Base-by-base conservation (phyloP, 92 coral and sea anemone species). In the Hydrozoanthus gracilis region DNA sequence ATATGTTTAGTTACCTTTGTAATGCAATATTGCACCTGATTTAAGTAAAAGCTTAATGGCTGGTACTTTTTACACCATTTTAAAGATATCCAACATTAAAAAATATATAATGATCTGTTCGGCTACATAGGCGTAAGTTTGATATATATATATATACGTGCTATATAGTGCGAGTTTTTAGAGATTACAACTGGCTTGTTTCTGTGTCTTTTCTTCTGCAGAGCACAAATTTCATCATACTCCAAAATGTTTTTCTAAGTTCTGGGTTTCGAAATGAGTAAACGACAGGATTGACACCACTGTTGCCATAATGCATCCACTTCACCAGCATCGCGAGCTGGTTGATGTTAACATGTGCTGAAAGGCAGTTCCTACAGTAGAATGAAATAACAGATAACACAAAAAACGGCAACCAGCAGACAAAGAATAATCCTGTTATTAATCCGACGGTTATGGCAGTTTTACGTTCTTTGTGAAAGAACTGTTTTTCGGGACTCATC, bases 181-280 rank as follows among this genome's bases (percentile, higher is more conserved):
- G 39, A 27, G 45, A 45, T 13, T 3, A 7, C 7, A 45, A 67
- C 9, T 67, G 15, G 35, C 12, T 67, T 13, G 72, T 48, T 13
- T 27, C 79, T 7, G 79, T 55, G 5, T 49, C 18, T 60, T 62
- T 79, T 8, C 60, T 55, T 16, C 44, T 6, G 20, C 52, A 44
- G 60, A 51, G 66, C 3, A n/a, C 44, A 13, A 65, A 6, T 80
- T 15, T 51, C 45, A 47, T 48, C 61, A 80, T 80, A 46, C 48
- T 65, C 60, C 60, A 48, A 67, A 80, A 80, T 35, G 85, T 80
- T 65, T 6, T 80, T 70, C 74, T 65, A 65, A 80, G 10, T 65
- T 80, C 85, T 4, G 85, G 85, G 39, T 80, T 80, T 80, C 85
- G 85, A 35, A 80, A 80, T 11, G 85, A 80, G 17, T 80, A 80